Evolutionary conservation across 2,113 vertebrate species (phyloP), one percentile per base, ranked within the genome.

Genomic region (Microtus richardsoni): DNA sequence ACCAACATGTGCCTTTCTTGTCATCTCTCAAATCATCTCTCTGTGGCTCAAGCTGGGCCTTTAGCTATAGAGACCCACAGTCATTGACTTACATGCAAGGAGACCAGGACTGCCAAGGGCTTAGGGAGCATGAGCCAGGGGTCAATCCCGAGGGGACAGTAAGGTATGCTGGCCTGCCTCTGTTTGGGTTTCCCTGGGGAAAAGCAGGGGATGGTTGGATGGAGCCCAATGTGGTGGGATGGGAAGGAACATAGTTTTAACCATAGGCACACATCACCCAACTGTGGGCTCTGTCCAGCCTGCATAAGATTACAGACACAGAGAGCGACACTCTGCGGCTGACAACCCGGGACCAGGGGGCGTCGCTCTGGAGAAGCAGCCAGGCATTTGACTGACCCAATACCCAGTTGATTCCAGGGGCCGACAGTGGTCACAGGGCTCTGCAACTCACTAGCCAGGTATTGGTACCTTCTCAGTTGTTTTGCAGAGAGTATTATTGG

Each of bases 1-100:
- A 62, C 68, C 3, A 14, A 30, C 5, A 8, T 0, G 0, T 0
- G 11, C 49, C 78, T 85, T 80, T 70, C 66, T 80, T 2, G 3
- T 36, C 22, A 0, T 41, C n/a, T 71, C 47, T 74, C 14, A 12
- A 11, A 13, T 8, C 28, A 58, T 22, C 8, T 49, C 14, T 24
- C 22, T 13, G 10, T 0, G n/a, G 52, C 52, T 21, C 9, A 21
- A 22, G 1, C 68, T 52, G 41, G 8, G 64, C 22, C 30, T 74
- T 36, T 0, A 4, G 78, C 58, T 2, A 24, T 4, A 9, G 19
- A 71, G 70, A n/a, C 5, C 1, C 28, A 26, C 0, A 2, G 11
- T 21, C 41, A 12, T 13, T 1, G 22, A 24, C 2, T 21, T 70
- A 41, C 41, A 22, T 2, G 2, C 58, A 41, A 41, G 3, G 36